Percentiles rank a stretch among this genome's conserved stretches.
Conservation (phyloP, 2,113 vertebrate genomes). For the Indicator indicator region DNA sequence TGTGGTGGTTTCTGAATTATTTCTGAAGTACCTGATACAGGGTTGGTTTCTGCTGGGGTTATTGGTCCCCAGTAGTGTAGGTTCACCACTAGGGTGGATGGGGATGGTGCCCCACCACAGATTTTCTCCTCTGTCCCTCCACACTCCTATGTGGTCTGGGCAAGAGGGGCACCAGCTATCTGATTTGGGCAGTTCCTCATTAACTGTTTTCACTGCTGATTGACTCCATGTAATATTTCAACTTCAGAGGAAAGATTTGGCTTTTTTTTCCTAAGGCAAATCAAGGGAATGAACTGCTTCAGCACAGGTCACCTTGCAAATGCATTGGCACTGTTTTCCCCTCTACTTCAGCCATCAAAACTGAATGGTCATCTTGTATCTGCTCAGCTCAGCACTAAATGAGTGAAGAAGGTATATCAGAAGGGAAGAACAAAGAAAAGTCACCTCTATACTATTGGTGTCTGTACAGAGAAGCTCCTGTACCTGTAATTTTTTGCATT, state of each 20-base stretch:
- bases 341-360: background rate
- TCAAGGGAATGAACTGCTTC: background rate
- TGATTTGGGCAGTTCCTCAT: background rate
- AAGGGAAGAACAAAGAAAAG: background rate
- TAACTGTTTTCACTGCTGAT: background rate
- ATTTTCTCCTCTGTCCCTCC: background rate
- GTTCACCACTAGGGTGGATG: background rate
- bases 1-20: background rate
- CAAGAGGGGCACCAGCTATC: background rate
- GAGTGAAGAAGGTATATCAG: background rate
- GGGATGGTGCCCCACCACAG: background rate
- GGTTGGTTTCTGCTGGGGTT: background rate
- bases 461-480: background rate
- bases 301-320: background rate
- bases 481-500: background rate
- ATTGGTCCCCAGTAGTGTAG: fast-evolving
- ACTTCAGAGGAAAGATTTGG: background rate
- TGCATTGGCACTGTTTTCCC: background rate
- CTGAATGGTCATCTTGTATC: background rate
- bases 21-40: background rate
- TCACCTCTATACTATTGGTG: background rate
- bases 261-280: background rate
- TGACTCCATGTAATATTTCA: background rate
- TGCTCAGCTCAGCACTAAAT: background rate
- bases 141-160: background rate